Percentiles rank a stretch among this genome's conserved stretches.
Evolutionary conservation across 2,113 vertebrate species (phyloP).

Genomic region (Shinisaurus crocodilurus): DNA sequence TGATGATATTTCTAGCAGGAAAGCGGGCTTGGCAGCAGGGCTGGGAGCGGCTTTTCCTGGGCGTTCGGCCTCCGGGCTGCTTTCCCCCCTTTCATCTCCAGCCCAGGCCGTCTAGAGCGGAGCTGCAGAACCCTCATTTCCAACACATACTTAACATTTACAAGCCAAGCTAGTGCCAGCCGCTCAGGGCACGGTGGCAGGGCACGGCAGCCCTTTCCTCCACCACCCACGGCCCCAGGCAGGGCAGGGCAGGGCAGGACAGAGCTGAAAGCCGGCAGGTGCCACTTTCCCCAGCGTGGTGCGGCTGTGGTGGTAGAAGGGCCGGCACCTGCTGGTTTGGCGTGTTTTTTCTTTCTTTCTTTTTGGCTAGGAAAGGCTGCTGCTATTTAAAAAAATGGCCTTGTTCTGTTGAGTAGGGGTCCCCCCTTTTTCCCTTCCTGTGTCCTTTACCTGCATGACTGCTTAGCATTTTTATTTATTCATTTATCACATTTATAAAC

Average conservation of each 20-base stretch:
- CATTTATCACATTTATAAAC: no score
- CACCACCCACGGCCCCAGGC: background rate
- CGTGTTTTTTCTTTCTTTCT: no score
- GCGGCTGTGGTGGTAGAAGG: background rate
- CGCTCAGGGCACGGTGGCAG: constrained; percentile 15
- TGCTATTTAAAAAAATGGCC: background rate
- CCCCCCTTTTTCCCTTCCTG: background rate
- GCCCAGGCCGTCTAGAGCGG: background rate
- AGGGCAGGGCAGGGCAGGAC: no score
- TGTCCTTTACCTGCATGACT: background rate
- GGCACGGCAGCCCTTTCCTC: background rate
- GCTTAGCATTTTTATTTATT: no score
- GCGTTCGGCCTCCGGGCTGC: background rate
- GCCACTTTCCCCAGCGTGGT: no score
- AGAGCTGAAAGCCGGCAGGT: background rate
- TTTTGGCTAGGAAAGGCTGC: background rate
- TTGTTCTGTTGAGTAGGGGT: background rate
- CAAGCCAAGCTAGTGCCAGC: fast-evolving
- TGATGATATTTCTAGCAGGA: background rate
- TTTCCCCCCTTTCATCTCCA: background rate
- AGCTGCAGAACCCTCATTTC: background rate
- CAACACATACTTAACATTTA: background rate
- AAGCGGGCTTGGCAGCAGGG: background rate
- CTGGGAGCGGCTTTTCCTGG: background rate
- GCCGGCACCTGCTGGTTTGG: background rate